Evolutionary conservation across 2,797 vertebrate species (phyloP).

Genomic region (Megaceryle alcyon): DNA sequence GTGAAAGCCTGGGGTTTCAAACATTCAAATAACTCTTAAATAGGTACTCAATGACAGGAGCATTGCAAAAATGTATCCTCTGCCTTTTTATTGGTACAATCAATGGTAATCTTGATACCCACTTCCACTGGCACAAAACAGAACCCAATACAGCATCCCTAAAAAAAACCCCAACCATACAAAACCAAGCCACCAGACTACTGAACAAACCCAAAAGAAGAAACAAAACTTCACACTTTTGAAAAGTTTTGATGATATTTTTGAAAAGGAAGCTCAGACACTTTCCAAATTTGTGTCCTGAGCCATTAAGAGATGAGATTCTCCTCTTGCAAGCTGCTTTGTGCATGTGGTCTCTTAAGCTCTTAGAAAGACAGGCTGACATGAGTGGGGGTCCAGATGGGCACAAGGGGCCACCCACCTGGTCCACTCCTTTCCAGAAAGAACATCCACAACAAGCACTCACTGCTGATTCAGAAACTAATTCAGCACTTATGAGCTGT

Average conservation of each 20-base stretch:
- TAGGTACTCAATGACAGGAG: neutral
- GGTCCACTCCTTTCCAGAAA: neutral
- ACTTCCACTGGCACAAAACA: neutral
- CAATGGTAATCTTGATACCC: neutral
- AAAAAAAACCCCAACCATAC: neutral
- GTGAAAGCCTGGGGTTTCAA: conserved; percentile 10
- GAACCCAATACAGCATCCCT: neutral
- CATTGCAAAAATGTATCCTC: neutral
- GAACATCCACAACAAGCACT: neutral
- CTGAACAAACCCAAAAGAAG: neutral
- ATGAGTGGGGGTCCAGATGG: conserved; percentile 9
- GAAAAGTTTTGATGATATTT: neutral
- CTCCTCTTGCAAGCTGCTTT: neutral
- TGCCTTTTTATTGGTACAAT: neutral
- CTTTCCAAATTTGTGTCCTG: neutral
- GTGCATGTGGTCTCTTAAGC: neutral
- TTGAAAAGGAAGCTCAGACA: neutral
- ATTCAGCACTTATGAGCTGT: rapidly evolving
- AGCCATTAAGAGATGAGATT: neutral
- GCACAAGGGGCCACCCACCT: neutral
- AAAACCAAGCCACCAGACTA: neutral
- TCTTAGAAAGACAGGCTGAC: neutral
- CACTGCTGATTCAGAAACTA: neutral
- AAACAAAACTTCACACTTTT: neutral
- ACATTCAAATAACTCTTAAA: neutral